These are phyloP conservation scores for Ormyrus rosae DNA, from an alignment of 2,888 invertebrate genomes.

Conservation along the genomic window DNA sequence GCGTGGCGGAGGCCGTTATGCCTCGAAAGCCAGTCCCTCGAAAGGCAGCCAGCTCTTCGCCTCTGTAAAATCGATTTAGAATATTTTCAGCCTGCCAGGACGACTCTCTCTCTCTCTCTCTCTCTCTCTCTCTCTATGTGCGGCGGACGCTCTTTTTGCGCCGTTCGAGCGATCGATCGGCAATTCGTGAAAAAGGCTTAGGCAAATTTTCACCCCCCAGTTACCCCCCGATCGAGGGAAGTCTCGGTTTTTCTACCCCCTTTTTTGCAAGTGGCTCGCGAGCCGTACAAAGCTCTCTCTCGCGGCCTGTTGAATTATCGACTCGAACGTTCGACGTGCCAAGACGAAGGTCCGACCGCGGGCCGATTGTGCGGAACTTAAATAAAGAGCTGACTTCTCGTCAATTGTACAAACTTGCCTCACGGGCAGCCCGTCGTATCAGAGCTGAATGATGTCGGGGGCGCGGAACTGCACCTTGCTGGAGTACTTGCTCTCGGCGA, in stretches of 20 bases:
- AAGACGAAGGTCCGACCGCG: too few species aligned
- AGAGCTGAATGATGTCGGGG: conserved; percentile 69
- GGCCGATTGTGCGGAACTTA: too few species aligned
- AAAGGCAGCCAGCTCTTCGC: background rate
- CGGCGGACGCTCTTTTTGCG: background rate
- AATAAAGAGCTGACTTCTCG: too few species aligned
- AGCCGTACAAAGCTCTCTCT: too few species aligned
- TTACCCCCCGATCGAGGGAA: too few species aligned
- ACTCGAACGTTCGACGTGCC: too few species aligned
- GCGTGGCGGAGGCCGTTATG: too few species aligned
- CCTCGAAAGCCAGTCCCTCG: background rate
- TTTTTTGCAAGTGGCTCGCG: too few species aligned
- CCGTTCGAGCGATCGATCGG: conserved; percentile 20
- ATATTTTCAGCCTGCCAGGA: conserved; percentile 33
- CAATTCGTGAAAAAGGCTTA: conserved; percentile 11
- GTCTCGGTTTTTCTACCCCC: too few species aligned
- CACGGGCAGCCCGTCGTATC: conserved; percentile 43
- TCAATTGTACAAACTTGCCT: too few species aligned
- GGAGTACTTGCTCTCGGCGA: conserved; percentile 66
- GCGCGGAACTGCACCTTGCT: conserved; percentile 69
- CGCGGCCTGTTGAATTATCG: too few species aligned
- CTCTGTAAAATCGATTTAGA: conserved; percentile 32
- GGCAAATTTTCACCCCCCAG: background rate
- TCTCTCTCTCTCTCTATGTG: background rate
- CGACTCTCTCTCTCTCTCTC: too few species aligned